These are phyloP conservation scores for Kryptopterus vitreolus DNA, from an alignment of 2,797 vertebrate species.

Conservation along the genomic window DNA sequence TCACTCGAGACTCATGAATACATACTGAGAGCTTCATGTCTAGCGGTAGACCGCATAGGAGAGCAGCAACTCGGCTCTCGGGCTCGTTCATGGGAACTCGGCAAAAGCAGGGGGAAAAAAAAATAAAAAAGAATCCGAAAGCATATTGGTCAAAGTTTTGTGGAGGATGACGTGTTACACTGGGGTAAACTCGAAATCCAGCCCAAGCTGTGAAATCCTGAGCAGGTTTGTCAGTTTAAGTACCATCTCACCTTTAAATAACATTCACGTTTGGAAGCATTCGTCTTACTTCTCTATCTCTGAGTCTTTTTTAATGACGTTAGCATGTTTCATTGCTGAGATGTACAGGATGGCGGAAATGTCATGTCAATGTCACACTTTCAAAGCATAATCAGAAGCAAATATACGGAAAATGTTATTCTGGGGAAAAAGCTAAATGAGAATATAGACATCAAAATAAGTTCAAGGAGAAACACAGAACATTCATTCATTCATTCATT, in stretches of 20 bases:
- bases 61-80: background rate
- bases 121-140: background rate
- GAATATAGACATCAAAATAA: constrained; percentile 70
- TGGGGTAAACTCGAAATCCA: constrained; percentile 17
- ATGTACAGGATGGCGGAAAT: constrained; percentile 27
- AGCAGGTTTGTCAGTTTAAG: constrained; percentile 27
- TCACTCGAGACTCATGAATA: constrained; percentile 35
- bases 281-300: background rate
- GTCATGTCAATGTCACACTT: constrained; percentile 7
- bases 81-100: constrained; percentile 8
- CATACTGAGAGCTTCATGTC: constrained; percentile 9
- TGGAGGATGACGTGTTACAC: background rate
- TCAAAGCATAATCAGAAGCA: constrained; percentile 56
- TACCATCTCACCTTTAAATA: constrained; percentile 14
- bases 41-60: constrained; percentile 13
- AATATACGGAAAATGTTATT: constrained; percentile 28
- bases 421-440: constrained; percentile 69
- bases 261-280: background rate
- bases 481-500: too few relatives aligned
- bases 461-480: constrained; percentile 60
- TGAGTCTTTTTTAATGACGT: background rate
- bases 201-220: background rate
- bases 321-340: constrained; percentile 1
- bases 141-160: background rate
- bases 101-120: background rate